These are phyloP conservation scores for Hypercompe scribonia DNA, from an alignment of 2,888 invertebrate genomes.

Conservation along the genomic window DNA sequence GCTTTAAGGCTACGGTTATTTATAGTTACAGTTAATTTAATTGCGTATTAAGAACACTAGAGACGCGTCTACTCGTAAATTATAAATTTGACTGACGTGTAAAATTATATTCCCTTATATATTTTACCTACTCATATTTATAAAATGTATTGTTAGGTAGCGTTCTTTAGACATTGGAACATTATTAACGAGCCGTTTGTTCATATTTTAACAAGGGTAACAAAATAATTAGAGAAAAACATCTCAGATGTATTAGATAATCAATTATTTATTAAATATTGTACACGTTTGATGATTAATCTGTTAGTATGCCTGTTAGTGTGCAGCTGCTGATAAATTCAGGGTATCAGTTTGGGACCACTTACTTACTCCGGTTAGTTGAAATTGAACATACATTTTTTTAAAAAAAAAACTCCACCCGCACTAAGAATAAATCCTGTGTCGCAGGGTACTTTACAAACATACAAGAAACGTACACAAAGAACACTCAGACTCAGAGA, in stretches of 20 bases:
- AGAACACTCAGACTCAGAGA: too few species aligned
- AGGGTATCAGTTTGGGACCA: too few species aligned
- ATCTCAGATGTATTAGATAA: background rate
- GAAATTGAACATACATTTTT: too few species aligned
- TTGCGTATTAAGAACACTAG: background rate
- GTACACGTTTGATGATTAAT: too few species aligned
- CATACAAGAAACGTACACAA: too few species aligned
- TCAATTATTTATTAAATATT: background rate
- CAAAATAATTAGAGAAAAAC: background rate
- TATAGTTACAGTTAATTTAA: background rate
- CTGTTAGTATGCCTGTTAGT: background rate
- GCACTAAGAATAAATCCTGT: too few species aligned
- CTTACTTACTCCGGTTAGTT: too few species aligned
- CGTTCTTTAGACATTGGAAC: background rate
- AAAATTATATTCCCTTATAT: background rate
- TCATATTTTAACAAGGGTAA: background rate
- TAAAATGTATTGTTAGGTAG: background rate
- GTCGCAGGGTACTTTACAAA: too few species aligned
- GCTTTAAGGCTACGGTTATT: background rate
- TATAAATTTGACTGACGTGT: conserved; percentile 1
- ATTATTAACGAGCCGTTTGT: background rate
- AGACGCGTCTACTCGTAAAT: background rate
- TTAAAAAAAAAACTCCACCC: too few species aligned
- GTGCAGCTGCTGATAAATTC: too few species aligned
- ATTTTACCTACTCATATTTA: background rate